These are phyloP conservation scores for Fulica atra DNA, from an alignment of 2,113 vertebrate species.

Conservation along the genomic window DNA sequence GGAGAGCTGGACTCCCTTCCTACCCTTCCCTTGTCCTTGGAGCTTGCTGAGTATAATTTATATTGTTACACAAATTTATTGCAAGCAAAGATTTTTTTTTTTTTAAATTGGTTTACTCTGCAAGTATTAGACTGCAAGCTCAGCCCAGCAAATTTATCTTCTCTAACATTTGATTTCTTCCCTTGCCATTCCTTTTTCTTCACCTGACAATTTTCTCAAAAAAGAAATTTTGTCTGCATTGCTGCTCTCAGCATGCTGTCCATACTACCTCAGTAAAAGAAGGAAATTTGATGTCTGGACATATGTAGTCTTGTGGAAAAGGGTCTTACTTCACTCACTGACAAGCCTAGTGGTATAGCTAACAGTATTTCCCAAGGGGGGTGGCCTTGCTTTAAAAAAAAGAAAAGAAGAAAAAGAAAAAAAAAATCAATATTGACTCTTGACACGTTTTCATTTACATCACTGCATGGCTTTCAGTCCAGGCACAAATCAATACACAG, in stretches of 20 bases:
- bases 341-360: slow-evolving; percentile 69
- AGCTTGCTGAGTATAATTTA: neutral
- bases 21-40: neutral
- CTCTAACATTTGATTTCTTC: slow-evolving; percentile 54
- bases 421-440: slow-evolving; percentile 84
- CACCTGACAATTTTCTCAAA: slow-evolving; percentile 24
- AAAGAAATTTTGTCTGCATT: slow-evolving; percentile 20
- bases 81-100: neutral
- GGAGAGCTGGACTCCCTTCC: neutral
- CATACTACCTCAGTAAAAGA: slow-evolving; percentile 43
- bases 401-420: slow-evolving; percentile 39
- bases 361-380: slow-evolving; percentile 75
- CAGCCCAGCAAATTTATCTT: slow-evolving; percentile 6
- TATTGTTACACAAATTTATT: neutral
- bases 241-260: slow-evolving; percentile 37
- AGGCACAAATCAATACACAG: slow-evolving; percentile 81
- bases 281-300: slow-evolving; percentile 75
- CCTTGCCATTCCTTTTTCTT: slow-evolving; percentile 9
- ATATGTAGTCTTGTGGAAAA: slow-evolving; percentile 77
- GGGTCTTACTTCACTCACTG: slow-evolving; percentile 71
- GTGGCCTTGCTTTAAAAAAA: slow-evolving; percentile 63
- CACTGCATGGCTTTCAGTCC: slow-evolving; percentile 78
- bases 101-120: neutral
- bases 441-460: slow-evolving; percentile 88
- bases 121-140: slow-evolving; percentile 1